A percentile compares a stretch with the other conserved stretches of the same genome.
phyloP scores from a whole-genome alignment of 37 sponge, comb jelly and placozoan species.

The Cladorhizidae sp. region DNA sequence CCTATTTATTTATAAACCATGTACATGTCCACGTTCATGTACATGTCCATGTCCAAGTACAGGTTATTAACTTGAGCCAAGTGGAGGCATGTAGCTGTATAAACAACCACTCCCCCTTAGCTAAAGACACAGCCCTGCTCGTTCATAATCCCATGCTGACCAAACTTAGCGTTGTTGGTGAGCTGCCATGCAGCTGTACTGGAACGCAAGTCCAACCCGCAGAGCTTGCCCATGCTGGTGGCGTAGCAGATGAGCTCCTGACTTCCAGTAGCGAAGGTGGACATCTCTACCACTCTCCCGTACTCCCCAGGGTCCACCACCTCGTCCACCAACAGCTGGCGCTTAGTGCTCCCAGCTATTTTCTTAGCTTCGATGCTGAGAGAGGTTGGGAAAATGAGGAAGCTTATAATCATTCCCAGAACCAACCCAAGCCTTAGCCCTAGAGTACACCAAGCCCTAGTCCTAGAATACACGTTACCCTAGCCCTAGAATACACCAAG shows the following conservation, averaged over 20 bases:
- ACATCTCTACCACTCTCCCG: constrained; percentile 72
- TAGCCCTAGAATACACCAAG: too few species aligned
- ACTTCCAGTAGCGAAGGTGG: constrained; percentile 42
- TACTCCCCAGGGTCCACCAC: constrained; percentile 25
- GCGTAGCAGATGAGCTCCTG: constrained; percentile 62
- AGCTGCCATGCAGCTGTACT: constrained; percentile 64
- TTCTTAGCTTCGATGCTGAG: constrained; percentile 31
- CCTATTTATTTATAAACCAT: too few species aligned
- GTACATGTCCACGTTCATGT: too few species aligned
- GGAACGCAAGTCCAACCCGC: constrained; percentile 72
- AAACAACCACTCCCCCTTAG: not conserved
- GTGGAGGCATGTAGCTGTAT: too few species aligned
- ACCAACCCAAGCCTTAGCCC: too few species aligned
- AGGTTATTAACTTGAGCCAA: too few species aligned
- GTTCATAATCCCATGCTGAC: constrained; percentile 14
- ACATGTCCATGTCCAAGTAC: too few species aligned
- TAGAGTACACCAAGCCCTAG: too few species aligned
- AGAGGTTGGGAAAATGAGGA: too few species aligned
- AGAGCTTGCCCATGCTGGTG: constrained; percentile 70
- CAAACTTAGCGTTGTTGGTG: constrained; percentile 59
- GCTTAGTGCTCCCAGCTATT: constrained; percentile 1
- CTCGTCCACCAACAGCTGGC: constrained; percentile 25
- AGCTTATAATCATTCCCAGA: too few species aligned
- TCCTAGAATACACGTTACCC: too few species aligned
- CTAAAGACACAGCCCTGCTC: too few species aligned